Base-by-base conservation (phyloP, 35 echinoderm and acorn worm species). In the Ophioderma brevispina region DNA sequence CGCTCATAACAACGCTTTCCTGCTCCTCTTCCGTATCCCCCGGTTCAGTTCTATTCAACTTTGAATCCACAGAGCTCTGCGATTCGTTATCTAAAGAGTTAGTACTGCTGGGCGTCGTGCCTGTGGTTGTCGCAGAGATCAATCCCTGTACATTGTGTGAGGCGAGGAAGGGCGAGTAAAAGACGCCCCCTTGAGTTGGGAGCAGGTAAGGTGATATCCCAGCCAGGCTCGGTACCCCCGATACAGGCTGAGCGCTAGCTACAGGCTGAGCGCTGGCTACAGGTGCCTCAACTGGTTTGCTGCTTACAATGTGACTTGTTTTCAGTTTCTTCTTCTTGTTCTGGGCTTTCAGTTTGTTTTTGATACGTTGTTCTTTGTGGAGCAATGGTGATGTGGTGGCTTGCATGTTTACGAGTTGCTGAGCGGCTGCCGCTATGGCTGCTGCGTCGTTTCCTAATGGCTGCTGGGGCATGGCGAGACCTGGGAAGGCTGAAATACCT, bases 141-240 rank as follows among this genome's bases (percentile, higher is more conserved):
- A 70, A 25, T 25, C 59, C 59, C n/a, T 70, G 81, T 17, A 92
- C 82, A 13, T 91, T 91, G 36, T 94, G 92, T 78, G 83, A 77
- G 28, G 96, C 75, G 6, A 98, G 87, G 63, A 94, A 94, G 0
- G 96, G 96, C 0, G 96, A 98, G 79, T 92, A 92, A n/a, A 94
- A 94, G 31, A 98, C 82, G 21, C 93, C 93, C 0, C 86, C 87
- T 36, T 93, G 77, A 46, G 81, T 92, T 10, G 96, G 93, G 13
- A 98, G 49, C 4, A 98, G 55, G 39, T 82, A 94, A 0, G 96
- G 90, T 0, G 95, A 91, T 31, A 97, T 90, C n/a, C 92, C 92
- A 19, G 80, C 79, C 36, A 79, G 40, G 32, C 63, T 84, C 37
- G 39, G 52, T 80, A 75, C 40, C 17, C 77, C 88, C 15, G 86